phyloP scores from a whole-genome alignment of 2,888 invertebrate species.

The Rosalia funebris region DNA sequence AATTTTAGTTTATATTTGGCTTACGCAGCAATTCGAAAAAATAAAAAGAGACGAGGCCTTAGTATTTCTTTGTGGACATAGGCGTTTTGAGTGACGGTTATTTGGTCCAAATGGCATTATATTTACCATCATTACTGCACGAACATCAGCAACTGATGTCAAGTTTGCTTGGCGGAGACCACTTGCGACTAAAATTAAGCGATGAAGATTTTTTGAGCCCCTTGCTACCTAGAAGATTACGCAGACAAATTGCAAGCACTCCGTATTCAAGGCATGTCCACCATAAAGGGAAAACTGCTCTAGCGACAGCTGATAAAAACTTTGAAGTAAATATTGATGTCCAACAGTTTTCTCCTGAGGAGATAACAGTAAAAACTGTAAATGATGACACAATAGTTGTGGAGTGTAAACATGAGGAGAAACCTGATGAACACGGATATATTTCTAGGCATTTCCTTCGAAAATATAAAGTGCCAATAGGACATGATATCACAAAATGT shows the following conservation, averaged over 20 bases:
- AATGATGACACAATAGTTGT: slow-evolving; percentile 74
- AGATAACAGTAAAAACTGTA: slow-evolving; percentile 77
- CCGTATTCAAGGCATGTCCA: slow-evolving; percentile 13
- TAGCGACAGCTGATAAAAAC: slow-evolving; percentile 16
- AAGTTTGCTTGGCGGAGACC: slow-evolving; percentile 17
- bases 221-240: slow-evolving; percentile 16
- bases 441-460: slow-evolving; percentile 80
- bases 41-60: too few relatives aligned
- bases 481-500: slow-evolving; percentile 76
- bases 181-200: slow-evolving; percentile 15
- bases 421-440: slow-evolving; percentile 77
- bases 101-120: slow-evolving; percentile 19
- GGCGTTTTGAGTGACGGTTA: too few relatives aligned
- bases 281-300: neutral
- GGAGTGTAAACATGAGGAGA: slow-evolving; percentile 82
- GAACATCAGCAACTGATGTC: slow-evolving; percentile 22
- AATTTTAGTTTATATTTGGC: too few relatives aligned
- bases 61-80: too few relatives aligned
- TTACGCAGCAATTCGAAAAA: too few relatives aligned
- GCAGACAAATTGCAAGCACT: slow-evolving; percentile 15
- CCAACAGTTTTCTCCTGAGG: slow-evolving; percentile 75
- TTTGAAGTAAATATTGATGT: slow-evolving; percentile 53
- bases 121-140: slow-evolving; percentile 10
- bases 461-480: slow-evolving; percentile 77
- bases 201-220: slow-evolving; percentile 24